Conservation (phyloP, 1,140 invertebrate species). For the Belonocnema kinseyi region DNA sequence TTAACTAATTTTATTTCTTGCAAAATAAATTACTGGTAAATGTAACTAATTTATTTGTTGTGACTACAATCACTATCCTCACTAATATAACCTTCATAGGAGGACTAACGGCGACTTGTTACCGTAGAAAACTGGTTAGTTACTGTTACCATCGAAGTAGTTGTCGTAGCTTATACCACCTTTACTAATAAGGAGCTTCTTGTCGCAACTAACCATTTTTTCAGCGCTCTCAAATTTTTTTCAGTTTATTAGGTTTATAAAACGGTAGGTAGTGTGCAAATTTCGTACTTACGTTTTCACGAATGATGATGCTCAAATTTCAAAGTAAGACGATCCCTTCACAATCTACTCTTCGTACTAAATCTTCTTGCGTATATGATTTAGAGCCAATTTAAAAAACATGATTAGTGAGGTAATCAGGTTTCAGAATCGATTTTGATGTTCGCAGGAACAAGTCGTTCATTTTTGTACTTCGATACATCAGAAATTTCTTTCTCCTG, state of each 20-base stretch:
- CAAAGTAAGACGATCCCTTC: neutral
- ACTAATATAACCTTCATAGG: too few species aligned
- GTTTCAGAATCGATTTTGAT: slow-evolving; percentile 18
- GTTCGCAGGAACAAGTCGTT: neutral
- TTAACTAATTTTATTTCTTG: too few species aligned
- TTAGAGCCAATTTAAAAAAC: slow-evolving; percentile 22
- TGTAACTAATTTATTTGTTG: too few species aligned
- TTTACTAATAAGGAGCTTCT: too few species aligned
- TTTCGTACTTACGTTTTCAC: neutral
- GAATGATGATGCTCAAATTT: slow-evolving; percentile 1
- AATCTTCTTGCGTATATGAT: slow-evolving; percentile 4
- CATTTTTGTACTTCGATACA: neutral
- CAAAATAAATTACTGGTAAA: too few species aligned
- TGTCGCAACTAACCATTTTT: too few species aligned
- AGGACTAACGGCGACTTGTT: too few species aligned
- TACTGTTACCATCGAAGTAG: too few species aligned
- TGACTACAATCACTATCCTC: too few species aligned
- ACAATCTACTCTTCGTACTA: neutral
- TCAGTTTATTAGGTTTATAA: neutral
- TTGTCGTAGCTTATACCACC: too few species aligned
- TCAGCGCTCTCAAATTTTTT: too few species aligned
- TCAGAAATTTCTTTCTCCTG: neutral
- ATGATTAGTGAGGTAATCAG: neutral
- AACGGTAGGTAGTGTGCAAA: neutral
- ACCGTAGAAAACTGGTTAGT: too few species aligned